Evolutionary conservation across 2,797 vertebrate genomes (phyloP).

Genomic region (Melanogrammus aeglefinus): DNA sequence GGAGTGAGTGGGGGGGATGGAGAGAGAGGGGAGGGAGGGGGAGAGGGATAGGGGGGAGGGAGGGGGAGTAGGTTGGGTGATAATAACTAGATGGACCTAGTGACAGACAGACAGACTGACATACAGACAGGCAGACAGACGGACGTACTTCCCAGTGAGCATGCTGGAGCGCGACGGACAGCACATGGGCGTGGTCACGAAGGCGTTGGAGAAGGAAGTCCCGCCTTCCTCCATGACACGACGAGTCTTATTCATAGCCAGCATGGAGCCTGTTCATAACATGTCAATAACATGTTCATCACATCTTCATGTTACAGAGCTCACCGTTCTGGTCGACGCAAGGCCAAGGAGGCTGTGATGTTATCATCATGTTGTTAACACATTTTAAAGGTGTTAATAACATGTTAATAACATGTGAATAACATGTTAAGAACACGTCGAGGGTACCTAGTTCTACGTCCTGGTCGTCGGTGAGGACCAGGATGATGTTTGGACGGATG

Average conservation of each 20-base stretch:
- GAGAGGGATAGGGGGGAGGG: too few relatives aligned
- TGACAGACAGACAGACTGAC: not conserved
- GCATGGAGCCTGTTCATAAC: constrained; percentile 86
- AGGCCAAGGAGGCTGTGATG: constrained; percentile 91
- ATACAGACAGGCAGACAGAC: not conserved
- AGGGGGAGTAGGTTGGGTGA: too few relatives aligned
- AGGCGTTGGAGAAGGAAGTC: constrained; percentile 73
- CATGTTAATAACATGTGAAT: too few relatives aligned
- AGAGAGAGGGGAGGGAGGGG: too few relatives aligned
- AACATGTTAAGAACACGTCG: too few relatives aligned
- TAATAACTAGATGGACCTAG: not conserved
- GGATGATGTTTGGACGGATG: constrained; percentile 97
- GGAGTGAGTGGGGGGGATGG: too few relatives aligned
- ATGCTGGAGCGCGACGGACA: constrained; percentile 92
- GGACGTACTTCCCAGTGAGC: constrained; percentile 84
- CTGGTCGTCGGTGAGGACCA: constrained; percentile 94
- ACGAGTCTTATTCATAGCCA: constrained; percentile 86
- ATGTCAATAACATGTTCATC: constrained; percentile 71
- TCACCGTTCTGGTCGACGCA: constrained; percentile 94
- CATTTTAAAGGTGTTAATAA: too few relatives aligned
- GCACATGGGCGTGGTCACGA: constrained; percentile 93
- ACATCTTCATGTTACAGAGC: constrained; percentile 73
- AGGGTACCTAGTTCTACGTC: constrained; percentile 88
- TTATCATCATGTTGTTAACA: too few relatives aligned
- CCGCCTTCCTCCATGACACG: constrained; percentile 65